phyloP scores from a whole-genome alignment of 2,797 vertebrate species.

The Cephalopachus bancanus region DNA sequence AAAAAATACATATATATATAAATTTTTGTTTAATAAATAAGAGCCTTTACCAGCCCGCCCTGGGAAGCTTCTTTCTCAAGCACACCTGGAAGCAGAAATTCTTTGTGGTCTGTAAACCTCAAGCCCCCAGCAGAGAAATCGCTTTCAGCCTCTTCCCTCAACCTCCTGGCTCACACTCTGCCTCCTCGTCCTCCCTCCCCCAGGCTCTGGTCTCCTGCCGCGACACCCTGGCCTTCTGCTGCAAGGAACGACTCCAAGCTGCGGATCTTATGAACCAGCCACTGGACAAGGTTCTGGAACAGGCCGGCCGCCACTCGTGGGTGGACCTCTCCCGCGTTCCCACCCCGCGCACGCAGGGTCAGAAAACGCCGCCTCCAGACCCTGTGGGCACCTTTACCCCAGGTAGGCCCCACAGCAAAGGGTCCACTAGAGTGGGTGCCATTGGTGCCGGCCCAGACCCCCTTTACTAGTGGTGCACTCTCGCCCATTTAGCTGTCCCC shows the following conservation, averaged over 20 bases:
- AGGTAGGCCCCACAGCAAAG: slow-evolving; percentile 64
- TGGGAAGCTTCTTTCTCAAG: neutral
- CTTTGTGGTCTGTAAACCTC: neutral
- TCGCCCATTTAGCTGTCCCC: neutral
- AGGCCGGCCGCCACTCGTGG: slow-evolving; percentile 82
- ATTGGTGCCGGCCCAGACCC: neutral
- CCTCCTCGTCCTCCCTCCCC: neutral
- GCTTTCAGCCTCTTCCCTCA: neutral
- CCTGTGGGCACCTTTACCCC: slow-evolving; percentile 82
- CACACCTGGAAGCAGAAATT: neutral
- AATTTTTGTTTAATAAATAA: too few species aligned
- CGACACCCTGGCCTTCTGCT: slow-evolving; percentile 65
- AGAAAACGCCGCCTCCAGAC: slow-evolving; percentile 76
- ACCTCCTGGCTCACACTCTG: neutral
- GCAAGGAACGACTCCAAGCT: slow-evolving; percentile 80
- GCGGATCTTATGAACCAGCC: slow-evolving; percentile 84
- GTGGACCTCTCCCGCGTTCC: slow-evolving; percentile 67
- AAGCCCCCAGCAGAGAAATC: neutral
- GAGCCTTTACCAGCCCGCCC: neutral
- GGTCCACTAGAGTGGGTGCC: neutral
- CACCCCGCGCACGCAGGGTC: slow-evolving; percentile 73
- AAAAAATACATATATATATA: too few species aligned
- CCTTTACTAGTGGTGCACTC: too few species aligned
- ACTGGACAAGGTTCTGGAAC: slow-evolving; percentile 80
- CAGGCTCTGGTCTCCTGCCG: slow-evolving; percentile 80